Conservation (phyloP, 1,140 invertebrate species). For the Pogonus chalceus region DNA sequence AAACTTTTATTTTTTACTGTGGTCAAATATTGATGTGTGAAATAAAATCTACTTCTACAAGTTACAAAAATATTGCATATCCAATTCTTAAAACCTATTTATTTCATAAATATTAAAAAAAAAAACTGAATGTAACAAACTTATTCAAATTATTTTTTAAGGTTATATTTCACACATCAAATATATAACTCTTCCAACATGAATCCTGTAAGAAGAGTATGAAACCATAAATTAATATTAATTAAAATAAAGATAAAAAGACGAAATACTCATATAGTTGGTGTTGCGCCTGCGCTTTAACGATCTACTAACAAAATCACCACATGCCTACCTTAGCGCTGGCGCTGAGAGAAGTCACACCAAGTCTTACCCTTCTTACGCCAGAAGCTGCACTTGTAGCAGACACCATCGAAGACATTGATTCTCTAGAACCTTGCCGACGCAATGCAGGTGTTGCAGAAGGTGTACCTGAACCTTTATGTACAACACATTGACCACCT, state of each 20-base stretch:
- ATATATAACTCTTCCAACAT: background rate
- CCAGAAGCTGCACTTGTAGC: constrained; percentile 51
- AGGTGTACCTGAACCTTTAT: constrained; percentile 45
- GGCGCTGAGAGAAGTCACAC: constrained; percentile 52
- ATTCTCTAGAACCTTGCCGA: constrained; percentile 74
- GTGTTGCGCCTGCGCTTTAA: background rate
- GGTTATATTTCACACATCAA: too few relatives aligned
- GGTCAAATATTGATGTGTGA: too few relatives aligned
- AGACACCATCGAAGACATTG: constrained; percentile 65
- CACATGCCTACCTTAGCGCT: constrained; percentile 54
- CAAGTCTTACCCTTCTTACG: constrained; percentile 53
- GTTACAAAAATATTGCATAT: too few relatives aligned
- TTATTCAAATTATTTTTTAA: too few relatives aligned
- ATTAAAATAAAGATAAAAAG: constrained; percentile 17
- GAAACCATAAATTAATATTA: background rate
- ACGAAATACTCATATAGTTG: constrained; percentile 1
- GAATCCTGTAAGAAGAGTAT: background rate
- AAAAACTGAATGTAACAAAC: too few relatives aligned
- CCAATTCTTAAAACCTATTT: too few relatives aligned
- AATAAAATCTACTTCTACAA: too few relatives aligned
- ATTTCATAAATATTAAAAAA: too few relatives aligned
- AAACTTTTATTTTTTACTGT: too few relatives aligned
- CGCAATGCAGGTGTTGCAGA: constrained; percentile 45
- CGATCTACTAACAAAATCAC: background rate
- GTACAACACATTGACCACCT: constrained; percentile 47